Percentiles rank a stretch among this genome's conserved stretches.
These are phyloP conservation scores for Liolophura sinensis DNA, from an alignment of 1,140 invertebrate species.

Conservation along the genomic window DNA sequence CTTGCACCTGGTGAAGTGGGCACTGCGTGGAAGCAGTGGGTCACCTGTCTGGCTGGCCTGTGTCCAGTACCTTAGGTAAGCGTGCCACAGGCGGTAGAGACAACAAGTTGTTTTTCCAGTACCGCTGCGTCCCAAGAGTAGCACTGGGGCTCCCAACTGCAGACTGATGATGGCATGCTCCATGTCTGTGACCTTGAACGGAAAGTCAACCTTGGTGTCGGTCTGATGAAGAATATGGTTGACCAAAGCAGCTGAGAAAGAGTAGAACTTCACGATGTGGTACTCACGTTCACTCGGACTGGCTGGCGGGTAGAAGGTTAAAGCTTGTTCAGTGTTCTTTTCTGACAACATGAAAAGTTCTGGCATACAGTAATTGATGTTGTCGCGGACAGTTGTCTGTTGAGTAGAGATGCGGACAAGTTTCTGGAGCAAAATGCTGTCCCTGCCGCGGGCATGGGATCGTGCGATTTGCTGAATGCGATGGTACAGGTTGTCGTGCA, in stretches of 20 bases:
- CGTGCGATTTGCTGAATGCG: slow-evolving; percentile 8
- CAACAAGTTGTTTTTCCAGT: slow-evolving; percentile 29
- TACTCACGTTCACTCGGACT: slow-evolving; percentile 21
- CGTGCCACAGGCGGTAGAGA: slow-evolving; percentile 17
- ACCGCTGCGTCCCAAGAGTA: slow-evolving; percentile 35
- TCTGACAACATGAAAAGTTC: slow-evolving; percentile 13
- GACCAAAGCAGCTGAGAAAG: slow-evolving; percentile 19
- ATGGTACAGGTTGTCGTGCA: slow-evolving; percentile 14
- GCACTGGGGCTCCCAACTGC: slow-evolving; percentile 11
- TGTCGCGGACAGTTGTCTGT: not conserved
- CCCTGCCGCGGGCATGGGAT: slow-evolving; percentile 12
- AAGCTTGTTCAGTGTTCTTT: slow-evolving; percentile 1
- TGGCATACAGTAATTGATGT: not conserved
- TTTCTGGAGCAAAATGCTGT: slow-evolving; percentile 13
- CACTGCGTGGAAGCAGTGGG: slow-evolving; percentile 3
- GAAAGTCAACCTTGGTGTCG: slow-evolving; percentile 20
- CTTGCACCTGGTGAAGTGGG: not conserved
- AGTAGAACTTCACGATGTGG: slow-evolving; percentile 30
- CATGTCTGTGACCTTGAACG: slow-evolving; percentile 28
- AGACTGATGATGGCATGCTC: slow-evolving; percentile 30
- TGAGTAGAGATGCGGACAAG: slow-evolving; percentile 2
- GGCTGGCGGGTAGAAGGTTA: slow-evolving; percentile 10
- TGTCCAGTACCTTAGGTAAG: slow-evolving; percentile 1
- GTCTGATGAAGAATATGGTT: slow-evolving; percentile 2
- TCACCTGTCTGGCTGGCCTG: not conserved